Base-by-base conservation (phyloP, 2,888 invertebrate genomes). In the Lycophotia porphyrea region DNA sequence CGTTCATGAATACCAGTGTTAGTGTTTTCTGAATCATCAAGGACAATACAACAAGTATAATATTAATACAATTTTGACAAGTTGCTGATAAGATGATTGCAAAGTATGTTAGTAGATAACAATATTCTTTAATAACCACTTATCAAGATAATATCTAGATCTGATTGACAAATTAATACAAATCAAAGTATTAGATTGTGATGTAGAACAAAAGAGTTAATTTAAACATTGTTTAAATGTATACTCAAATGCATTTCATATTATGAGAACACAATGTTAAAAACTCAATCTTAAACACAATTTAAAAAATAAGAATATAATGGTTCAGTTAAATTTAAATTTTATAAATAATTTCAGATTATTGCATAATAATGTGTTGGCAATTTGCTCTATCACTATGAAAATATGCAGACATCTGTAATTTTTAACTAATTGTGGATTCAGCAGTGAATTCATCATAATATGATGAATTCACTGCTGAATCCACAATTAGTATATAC, bases 221-320 rank as follows among this genome's bases (percentile, higher is more conserved):
- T 39, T 39, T 27, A 15, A 58, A 74, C 27, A 42, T 36, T 55
- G 34, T 55, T 13, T 36, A 42, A 5, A 15, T 39, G 24, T 63
- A 36, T 21, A 58, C 60, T 34, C 60, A 21, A 21, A 34, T 34
- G 58, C 58, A 60, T 60, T 49, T 27, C 34, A 39, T 63, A n/a
- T 21, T 21, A 42, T 5, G 13, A 31, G 68, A 39, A 81, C 64
- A 15, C 49, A 68, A 44, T 39, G 24, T 31, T 55, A 27, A 44
- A 52, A 80, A 73, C 55, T 63, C 58, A 66, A 67, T 34, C 36
- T 31, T 76, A 75, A 31, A 39, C 18, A 76, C 52, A 71, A 73
- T 68, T 77, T 49, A 52, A 71, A 70, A 74, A 83, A 83, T 73
- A 82, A 77, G 67, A 85, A 82, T 85, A 82, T 74, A 76, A 69